Evolutionary conservation across 2,888 invertebrate genomes (phyloP).

Genomic region (Pammene aurita): DNA sequence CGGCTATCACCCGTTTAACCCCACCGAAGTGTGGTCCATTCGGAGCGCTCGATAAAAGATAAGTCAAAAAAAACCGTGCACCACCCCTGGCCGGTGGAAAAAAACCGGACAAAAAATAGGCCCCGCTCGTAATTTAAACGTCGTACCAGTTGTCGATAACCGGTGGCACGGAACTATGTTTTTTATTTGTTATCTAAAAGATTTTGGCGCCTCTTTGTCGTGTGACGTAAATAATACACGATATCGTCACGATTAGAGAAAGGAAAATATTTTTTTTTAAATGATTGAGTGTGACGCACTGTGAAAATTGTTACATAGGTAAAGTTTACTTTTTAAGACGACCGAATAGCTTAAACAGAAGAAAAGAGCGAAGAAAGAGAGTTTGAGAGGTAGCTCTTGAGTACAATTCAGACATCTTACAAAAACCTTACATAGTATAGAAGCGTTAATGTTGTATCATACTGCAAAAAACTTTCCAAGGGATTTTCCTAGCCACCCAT

Average conservation of each 20-base stretch:
- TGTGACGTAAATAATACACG: background rate
- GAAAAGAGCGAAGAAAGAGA: too few relatives aligned
- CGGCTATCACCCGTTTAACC: conserved; percentile 70
- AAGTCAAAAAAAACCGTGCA: conserved; percentile 65
- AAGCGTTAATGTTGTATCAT: too few relatives aligned
- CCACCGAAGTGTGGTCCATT: conserved; percentile 64
- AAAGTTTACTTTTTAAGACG: too few relatives aligned
- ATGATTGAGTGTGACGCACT: too few relatives aligned
- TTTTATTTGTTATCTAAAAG: conserved; percentile 40
- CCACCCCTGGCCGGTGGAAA: conserved; percentile 78
- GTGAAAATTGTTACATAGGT: too few relatives aligned
- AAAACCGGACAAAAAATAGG: conserved; percentile 75
- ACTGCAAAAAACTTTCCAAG: too few relatives aligned
- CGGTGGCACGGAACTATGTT: conserved; percentile 52
- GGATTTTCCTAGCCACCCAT: too few relatives aligned
- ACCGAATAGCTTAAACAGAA: too few relatives aligned
- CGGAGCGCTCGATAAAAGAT: conserved; percentile 60
- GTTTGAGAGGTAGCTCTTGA: too few relatives aligned
- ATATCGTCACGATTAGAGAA: background rate
- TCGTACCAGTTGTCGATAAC: conserved; percentile 75
- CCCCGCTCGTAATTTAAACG: conserved; percentile 80
- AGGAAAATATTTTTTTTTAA: too few relatives aligned
- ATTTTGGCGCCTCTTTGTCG: conserved; percentile 33
- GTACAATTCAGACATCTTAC: too few relatives aligned
- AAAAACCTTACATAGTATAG: too few relatives aligned